Percentiles rank a stretch among this genome's conserved stretches.
Evolutionary conservation across 2,797 vertebrate species (phyloP).

Genomic region (Poecilia velifera): DNA sequence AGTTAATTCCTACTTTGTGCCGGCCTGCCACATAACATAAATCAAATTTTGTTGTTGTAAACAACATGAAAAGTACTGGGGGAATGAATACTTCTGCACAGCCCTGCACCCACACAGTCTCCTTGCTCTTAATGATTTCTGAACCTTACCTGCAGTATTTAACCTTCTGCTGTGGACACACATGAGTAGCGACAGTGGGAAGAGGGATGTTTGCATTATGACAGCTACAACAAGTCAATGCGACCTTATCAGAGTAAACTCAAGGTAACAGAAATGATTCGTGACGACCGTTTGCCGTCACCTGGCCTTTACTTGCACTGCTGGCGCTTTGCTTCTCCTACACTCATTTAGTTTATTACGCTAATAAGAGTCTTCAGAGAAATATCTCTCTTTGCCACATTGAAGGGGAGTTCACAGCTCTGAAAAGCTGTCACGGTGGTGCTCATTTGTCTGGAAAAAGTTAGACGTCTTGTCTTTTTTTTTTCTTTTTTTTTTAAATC

Average conservation of each 20-base stretch:
- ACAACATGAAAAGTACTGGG: neutral
- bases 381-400: neutral
- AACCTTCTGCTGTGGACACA: constrained; percentile 29
- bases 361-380: constrained; percentile 4
- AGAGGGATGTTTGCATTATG: constrained; percentile 29
- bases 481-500: no score
- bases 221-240: constrained; percentile 43
- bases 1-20: neutral
- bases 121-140: neutral
- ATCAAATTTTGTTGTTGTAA: neutral
- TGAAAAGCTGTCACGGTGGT: constrained; percentile 8
- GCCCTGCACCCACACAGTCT: constrained; percentile 10
- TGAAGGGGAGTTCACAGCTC: constrained; percentile 4
- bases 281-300: constrained; percentile 15
- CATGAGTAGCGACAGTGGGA: constrained; percentile 19
- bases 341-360: neutral
- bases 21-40: neutral
- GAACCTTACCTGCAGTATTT: constrained; percentile 14
- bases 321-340: neutral
- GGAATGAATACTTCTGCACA: neutral
- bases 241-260: constrained; percentile 36
- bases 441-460: constrained; percentile 9
- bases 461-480: neutral
- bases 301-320: constrained; percentile 10
- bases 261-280: constrained; percentile 33